Evolutionary conservation across 2,113 vertebrate species (phyloP).

Genomic region (Paracanthobrama guichenoti): DNA sequence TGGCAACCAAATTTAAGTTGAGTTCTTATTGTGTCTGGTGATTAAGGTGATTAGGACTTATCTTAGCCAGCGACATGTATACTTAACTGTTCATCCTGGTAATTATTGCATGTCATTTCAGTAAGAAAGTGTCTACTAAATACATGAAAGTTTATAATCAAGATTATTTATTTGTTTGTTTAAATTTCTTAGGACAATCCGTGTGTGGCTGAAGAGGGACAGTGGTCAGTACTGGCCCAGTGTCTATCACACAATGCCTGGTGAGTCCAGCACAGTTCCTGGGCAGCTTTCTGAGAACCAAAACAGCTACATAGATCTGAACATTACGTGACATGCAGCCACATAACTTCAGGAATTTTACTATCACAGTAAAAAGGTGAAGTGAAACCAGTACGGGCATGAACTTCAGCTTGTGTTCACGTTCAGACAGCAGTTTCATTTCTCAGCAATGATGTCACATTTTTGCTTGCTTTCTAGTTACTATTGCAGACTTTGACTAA

Average conservation of each 20-base stretch:
- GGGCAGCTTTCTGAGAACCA: not conserved
- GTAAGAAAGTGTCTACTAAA: not conserved
- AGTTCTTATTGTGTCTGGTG: not conserved
- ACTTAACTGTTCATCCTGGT: not conserved
- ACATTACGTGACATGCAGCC: not conserved
- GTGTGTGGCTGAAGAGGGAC: slow-evolving; percentile 97
- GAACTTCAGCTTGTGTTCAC: not conserved
- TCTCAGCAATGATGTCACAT: not conserved
- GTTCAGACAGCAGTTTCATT: slow-evolving; percentile 13
- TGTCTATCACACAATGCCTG: slow-evolving; percentile 89
- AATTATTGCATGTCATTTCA: not conserved
- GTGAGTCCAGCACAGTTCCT: slow-evolving; percentile 73
- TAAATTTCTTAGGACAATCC: slow-evolving; percentile 82
- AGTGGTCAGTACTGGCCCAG: slow-evolving; percentile 98
- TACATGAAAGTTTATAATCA: not conserved
- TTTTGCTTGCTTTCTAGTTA: slow-evolving; percentile 20
- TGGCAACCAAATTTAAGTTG: not conserved
- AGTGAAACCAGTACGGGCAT: not conserved
- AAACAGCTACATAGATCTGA: not conserved
- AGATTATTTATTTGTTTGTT: not conserved
- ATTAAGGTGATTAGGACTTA: not conserved
- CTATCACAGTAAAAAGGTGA: not conserved
- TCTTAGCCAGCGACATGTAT: not conserved
- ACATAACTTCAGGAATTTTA: slow-evolving; percentile 19
- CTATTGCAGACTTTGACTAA: not conserved